These are phyloP conservation scores for Sciurus carolinensis DNA, from an alignment of 2,797 vertebrate genomes.

Conservation along the genomic window DNA sequence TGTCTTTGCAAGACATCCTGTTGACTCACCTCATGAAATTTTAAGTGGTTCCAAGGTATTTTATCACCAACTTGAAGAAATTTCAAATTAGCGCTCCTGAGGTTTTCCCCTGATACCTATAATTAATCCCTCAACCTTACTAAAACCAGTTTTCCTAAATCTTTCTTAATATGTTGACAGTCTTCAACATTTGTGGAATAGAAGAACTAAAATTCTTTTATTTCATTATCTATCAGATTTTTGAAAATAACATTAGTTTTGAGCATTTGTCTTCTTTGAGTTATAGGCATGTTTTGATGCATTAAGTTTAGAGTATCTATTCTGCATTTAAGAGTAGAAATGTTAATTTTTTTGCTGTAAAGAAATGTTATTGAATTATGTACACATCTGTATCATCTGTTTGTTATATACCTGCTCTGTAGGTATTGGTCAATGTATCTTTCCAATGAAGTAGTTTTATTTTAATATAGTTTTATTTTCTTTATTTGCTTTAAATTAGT, in stretches of 20 bases:
- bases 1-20: constrained; percentile 12
- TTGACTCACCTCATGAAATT: not conserved
- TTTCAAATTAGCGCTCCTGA: constrained; percentile 15
- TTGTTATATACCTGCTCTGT: not conserved
- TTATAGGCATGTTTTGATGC: not conserved
- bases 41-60: not conserved
- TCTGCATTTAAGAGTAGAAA: not conserved
- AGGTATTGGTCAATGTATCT: not conserved
- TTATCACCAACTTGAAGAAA: constrained; percentile 21
- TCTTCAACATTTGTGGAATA: not conserved
- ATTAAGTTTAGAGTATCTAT: not conserved
- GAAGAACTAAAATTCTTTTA: not conserved
- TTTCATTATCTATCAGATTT: not conserved
- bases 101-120: not conserved
- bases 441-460: constrained; percentile 26
- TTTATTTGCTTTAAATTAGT: constrained; percentile 5
- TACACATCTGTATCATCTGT: not conserved
- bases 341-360: not conserved
- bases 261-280: not conserved
- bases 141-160: not conserved
- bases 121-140: not conserved
- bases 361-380: not conserved
- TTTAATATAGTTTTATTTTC: constrained; percentile 3
- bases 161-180: not conserved
- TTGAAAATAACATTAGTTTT: not conserved